Percentiles rank a stretch among this genome's conserved stretches.
phyloP scores from a whole-genome alignment of 64 coral and sea anemone species.

The Cladopsammia gracilis region DNA sequence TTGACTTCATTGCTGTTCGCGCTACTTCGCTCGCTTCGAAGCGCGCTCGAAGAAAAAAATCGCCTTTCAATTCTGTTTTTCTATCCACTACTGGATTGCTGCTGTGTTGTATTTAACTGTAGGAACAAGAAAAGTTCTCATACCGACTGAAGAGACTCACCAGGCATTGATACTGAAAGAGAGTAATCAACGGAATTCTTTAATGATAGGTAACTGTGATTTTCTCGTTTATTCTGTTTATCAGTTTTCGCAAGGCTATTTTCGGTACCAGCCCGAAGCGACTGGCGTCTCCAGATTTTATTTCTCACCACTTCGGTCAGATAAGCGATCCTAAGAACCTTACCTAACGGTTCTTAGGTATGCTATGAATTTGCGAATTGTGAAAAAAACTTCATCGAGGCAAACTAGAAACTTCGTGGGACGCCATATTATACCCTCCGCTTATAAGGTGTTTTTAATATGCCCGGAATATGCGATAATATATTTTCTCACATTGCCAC shows the following conservation, averaged over 20 bases:
- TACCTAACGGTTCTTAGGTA: neutral
- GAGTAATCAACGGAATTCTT: neutral
- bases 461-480: no score
- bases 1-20: no score
- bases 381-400: no score
- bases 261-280: neutral
- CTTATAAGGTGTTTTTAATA: no score
- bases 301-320: no score
- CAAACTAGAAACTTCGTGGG: neutral
- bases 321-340: no score
- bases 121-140: neutral
- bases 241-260: constrained; percentile 3
- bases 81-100: neutral
- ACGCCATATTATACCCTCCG: no score
- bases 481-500: no score
- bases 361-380: neutral
- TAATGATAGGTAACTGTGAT: neutral
- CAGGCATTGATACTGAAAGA: neutral
- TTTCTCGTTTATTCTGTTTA: constrained; percentile 4
- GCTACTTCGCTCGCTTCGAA: no score
- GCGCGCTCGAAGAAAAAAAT: neutral
- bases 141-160: neutral
- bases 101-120: neutral
- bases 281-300: no score
- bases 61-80: neutral